These are phyloP conservation scores for Parnassius orleans DNA, from an alignment of 2,888 invertebrate species.

Conservation along the genomic window DNA sequence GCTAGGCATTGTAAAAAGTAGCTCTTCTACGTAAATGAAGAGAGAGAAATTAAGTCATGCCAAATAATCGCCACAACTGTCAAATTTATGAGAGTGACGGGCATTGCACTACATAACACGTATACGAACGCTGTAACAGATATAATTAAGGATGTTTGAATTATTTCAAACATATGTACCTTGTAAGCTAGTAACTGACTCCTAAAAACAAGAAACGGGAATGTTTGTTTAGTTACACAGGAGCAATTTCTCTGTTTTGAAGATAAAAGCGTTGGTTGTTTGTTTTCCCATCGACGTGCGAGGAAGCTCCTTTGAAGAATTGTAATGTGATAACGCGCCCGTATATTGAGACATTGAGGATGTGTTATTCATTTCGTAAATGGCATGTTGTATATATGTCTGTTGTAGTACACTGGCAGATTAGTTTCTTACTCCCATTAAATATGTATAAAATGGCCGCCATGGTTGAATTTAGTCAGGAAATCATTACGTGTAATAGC, in stretches of 20 bases:
- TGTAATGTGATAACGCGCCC: constrained; percentile 28
- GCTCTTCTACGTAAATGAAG: no score
- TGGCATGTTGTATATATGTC: constrained; percentile 6
- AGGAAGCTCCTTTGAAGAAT: constrained; percentile 28
- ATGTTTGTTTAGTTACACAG: constrained; percentile 37
- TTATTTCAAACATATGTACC: constrained; percentile 23
- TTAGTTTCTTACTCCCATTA: no score
- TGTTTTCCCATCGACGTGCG: constrained; percentile 30
- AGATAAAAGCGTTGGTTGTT: constrained; percentile 35
- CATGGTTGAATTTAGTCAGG: no score
- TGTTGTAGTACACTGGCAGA: not conserved
- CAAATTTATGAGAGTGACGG: not conserved
- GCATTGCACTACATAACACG: not conserved
- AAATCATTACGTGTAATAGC: no score
- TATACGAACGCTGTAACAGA: not conserved
- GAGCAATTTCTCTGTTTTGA: constrained; percentile 28
- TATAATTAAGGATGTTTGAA: not conserved
- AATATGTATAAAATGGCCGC: no score
- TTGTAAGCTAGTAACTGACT: constrained; percentile 9
- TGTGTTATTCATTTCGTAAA: constrained; percentile 6
- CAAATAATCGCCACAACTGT: no score
- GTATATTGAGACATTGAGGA: constrained; percentile 23
- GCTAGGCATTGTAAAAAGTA: no score
- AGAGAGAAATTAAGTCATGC: no score
- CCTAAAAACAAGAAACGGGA: constrained; percentile 31